Conservation (phyloP, 1,140 invertebrate species). For the Leptinotarsa texana region DNA sequence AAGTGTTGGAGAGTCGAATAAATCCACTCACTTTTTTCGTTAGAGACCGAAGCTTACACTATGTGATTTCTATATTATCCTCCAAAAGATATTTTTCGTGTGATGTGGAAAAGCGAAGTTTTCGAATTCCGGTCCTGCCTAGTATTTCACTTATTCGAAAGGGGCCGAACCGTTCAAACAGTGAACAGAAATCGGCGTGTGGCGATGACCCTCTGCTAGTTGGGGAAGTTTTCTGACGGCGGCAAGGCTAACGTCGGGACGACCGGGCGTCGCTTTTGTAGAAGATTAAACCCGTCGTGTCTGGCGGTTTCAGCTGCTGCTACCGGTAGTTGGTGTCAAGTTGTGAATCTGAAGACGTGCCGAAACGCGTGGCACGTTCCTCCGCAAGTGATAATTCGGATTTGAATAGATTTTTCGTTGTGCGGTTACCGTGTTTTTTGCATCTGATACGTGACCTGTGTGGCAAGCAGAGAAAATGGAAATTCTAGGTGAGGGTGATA, state of each 20-base stretch:
- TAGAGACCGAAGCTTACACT: no score
- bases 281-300: constrained; percentile 12
- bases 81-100: no score
- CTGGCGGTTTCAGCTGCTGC: not conserved
- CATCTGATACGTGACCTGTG: not conserved
- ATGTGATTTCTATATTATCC: no score
- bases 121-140: no score
- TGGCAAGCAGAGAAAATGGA: not conserved
- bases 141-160: not conserved
- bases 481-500: not conserved
- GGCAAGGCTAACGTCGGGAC: constrained; percentile 35
- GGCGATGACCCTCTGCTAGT: constrained; percentile 25
- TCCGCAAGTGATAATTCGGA: not conserved
- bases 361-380: not conserved
- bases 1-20: no score
- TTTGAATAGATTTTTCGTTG: constrained; percentile 1
- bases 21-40: no score
- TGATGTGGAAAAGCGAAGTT: no score
- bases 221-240: constrained; percentile 43
- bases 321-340: not conserved
- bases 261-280: constrained; percentile 36
- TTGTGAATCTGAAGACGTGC: not conserved
- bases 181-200: not conserved
- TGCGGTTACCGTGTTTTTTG: not conserved
- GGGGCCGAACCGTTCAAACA: not conserved